phyloP scores from a whole-genome alignment of 1,140 invertebrate genomes.

The Pantala flavescens region DNA sequence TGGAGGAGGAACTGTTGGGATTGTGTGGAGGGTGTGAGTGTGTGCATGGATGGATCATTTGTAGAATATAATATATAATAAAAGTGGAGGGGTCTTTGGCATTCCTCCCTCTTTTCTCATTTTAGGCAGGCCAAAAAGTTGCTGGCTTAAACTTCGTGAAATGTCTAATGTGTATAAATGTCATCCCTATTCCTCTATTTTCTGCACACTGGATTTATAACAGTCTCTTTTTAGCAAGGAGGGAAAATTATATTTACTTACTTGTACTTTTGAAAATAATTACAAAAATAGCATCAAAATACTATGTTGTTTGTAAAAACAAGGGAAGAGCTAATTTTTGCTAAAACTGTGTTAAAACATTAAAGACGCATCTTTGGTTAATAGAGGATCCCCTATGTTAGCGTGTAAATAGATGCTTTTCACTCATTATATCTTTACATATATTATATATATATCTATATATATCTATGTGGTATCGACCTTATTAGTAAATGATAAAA shows the following conservation, averaged over 20 bases:
- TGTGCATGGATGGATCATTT: no score
- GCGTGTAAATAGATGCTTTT: conserved; percentile 3
- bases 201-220: conserved; percentile 9
- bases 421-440: conserved; percentile 3
- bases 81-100: no score
- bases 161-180: background rate
- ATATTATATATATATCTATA: conserved; percentile 3
- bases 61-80: no score
- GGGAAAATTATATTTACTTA: background rate
- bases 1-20: background rate
- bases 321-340: conserved; percentile 6
- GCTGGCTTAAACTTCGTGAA: conserved; percentile 4
- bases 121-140: background rate
- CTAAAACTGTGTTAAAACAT: background rate
- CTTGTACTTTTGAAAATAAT: conserved; percentile 10
- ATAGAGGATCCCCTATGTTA: background rate
- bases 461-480: conserved; percentile 6
- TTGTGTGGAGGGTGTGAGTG: background rate
- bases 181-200: background rate
- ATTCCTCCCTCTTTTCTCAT: no score
- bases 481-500: conserved; percentile 9
- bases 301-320: background rate
- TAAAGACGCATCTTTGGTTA: background rate
- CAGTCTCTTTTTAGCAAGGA: conserved; percentile 1
- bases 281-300: conserved; percentile 10